Base-by-base conservation (phyloP, 2,888 invertebrate genomes). In the Oeneis ivallda region DNA sequence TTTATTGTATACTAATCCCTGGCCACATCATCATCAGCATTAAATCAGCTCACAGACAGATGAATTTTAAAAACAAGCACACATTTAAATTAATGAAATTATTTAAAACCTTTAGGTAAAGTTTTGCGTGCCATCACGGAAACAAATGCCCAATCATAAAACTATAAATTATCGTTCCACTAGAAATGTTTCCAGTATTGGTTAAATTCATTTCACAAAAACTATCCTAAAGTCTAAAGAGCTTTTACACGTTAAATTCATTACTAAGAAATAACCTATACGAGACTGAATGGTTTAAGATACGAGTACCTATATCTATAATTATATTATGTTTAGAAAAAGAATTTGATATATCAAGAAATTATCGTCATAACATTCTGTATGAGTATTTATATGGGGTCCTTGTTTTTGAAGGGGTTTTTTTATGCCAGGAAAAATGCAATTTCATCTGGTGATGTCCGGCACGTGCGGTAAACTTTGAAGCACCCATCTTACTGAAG, bases 381-480 rank as follows among this genome's bases (percentile, higher is more conserved):
- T 39, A 56, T 19, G 19, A 13, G 11, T 56, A 19, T 13, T 54
- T 17, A 2, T 8, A 10, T 7, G 41, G 56, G 56, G 11, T 11
- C 13, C 34, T 4, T 53, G 5, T 26, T 53, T 37, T 1, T n/a
- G 34, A 9, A 34, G n/a, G n/a, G 15, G 17, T 56, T 54, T 34
- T n/a, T 54, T 41, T 41, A 39, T 56, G 39, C 11, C 39, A 56
- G 19, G 56, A 58, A 63, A 60, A 59, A 32, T 34, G 41, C 47
- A 58, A 53, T 58, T 41, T 49, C 49, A 62, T 63, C 34, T 52
- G 26, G 15, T 49, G 13, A 65, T 39, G 37, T 52, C 56, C 56
- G 63, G 60, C 68, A 66, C 68, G 68, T 68, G 68, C 50, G 39
- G 8, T 19, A 60, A 43, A 2, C 26, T 5, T 4, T 26, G 5